Conservation (phyloP, 2,888 invertebrate genomes). For the Melanchra persicariae region DNA sequence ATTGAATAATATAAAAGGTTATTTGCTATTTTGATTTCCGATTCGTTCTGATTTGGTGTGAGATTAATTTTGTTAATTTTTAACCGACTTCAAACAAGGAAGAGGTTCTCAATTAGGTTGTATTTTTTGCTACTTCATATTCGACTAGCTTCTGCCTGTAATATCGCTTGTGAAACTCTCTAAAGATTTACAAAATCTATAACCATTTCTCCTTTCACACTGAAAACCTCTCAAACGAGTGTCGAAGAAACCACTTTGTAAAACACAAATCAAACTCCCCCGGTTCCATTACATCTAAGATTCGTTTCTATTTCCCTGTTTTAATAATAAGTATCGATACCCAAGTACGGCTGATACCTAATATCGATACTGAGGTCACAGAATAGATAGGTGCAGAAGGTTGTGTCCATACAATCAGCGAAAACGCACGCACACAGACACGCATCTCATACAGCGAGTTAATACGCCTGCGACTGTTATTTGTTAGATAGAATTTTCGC, state of each 20-base stretch:
- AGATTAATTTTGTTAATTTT: not conserved
- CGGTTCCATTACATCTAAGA: conserved; percentile 47
- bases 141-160: too few species aligned
- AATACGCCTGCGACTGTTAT: not conserved
- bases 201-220: conserved; percentile 24
- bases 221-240: conserved; percentile 24
- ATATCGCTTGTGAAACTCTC: too few species aligned
- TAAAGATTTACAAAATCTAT: conserved; percentile 15
- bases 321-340: conserved; percentile 57
- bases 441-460: not conserved
- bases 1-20: conserved; percentile 34
- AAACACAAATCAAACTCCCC: conserved; percentile 59
- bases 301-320: conserved; percentile 52
- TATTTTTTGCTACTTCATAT: not conserved
- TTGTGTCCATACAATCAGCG: not conserved
- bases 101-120: too few species aligned
- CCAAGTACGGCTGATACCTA: conserved; percentile 26
- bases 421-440: not conserved
- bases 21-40: conserved; percentile 21
- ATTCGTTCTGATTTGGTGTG: conserved; percentile 21
- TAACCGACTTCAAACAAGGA: too few species aligned
- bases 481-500: not conserved
- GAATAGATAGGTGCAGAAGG: conserved; percentile 9
- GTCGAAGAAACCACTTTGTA: conserved; percentile 58
- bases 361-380: conserved; percentile 16